These are phyloP conservation scores for Apostichopus parvimensis DNA, from an alignment of 35 echinoderm and acorn worm genomes.

Conservation along the genomic window DNA sequence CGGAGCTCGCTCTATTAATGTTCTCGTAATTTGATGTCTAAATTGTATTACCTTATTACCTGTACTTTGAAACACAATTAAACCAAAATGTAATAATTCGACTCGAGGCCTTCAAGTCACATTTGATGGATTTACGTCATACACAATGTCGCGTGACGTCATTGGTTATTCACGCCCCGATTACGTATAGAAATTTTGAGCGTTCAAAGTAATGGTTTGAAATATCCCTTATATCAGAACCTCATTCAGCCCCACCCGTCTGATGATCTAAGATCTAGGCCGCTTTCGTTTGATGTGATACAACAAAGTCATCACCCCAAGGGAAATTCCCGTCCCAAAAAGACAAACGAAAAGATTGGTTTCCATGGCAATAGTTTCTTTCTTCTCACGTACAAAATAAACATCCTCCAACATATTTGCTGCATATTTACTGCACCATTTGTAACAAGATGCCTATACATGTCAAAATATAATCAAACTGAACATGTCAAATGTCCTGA, in stretches of 20 bases:
- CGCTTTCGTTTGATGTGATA: neutral
- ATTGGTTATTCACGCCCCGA: neutral
- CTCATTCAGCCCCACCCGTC: neutral
- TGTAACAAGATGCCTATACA: too few species aligned
- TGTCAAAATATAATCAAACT: too few species aligned
- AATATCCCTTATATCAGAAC: neutral
- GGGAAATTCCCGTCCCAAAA: neutral
- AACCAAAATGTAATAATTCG: neutral
- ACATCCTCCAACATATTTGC: too few species aligned
- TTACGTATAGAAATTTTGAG: neutral
- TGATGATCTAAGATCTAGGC: neutral
- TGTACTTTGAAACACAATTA: neutral
- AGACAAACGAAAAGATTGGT: neutral
- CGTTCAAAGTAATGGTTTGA: too few species aligned
- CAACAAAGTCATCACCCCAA: neutral
- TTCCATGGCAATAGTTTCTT: too few species aligned
- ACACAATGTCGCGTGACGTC: neutral
- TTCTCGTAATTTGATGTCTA: neutral
- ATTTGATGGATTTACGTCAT: neutral
- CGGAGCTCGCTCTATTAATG: neutral
- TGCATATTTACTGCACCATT: too few species aligned
- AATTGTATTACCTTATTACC: neutral
- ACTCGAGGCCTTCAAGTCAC: neutral
- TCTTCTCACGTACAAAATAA: too few species aligned
- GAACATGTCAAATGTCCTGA: too few species aligned